Evolutionary conservation across 2,797 vertebrate species (phyloP), one percentile per base, ranked within the genome.

Genomic region (Pelodytes ibericus): DNA sequence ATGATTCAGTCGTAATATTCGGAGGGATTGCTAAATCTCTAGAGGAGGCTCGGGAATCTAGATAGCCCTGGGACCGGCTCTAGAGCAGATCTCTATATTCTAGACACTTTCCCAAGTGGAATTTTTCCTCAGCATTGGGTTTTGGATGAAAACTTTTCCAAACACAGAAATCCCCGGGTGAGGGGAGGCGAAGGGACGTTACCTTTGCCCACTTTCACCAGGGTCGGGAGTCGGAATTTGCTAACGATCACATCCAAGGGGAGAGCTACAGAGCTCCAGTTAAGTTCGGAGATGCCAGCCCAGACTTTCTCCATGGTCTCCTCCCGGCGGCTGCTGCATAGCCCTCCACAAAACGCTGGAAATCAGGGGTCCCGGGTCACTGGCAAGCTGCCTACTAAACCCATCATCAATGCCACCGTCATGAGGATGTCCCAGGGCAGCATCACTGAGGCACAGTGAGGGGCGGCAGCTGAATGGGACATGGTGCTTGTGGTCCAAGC

Each of bases 211-310:
- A 95, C 92, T 33, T 93, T 93, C 80, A 96, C 94, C 83, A 98
- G 91, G 3, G 95, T 93, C 77, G 96, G 96, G 89, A 97, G 88
- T 73, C 95, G 94, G 89, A 95, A 95, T 90, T 95, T 95, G 88
- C 95, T 95, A 87, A 98, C 95, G 91, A 98, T 94, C 78, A 94
- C 91, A 86, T 98, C 96, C 79, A 98, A 83, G 75, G 96, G 96
- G 89, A 96, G 90, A 85, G 94, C 91, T 87, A 94, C 91, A 84
- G 94, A 91, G 93, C 94, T 95, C 96, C 96, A 98, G 81, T 90
- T 87, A 86, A 96, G 91, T 88, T 94, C 94, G 84, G 92, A 93
- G 89, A 96, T 90, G 88, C 93, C 95, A 84, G 93, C 92, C 88
- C 92, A 92, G 86, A 95, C 86, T 91, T 95, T 95, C 90, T 97